Base-by-base conservation (phyloP, 1,140 invertebrate species). In the Ectropis grisescens region DNA sequence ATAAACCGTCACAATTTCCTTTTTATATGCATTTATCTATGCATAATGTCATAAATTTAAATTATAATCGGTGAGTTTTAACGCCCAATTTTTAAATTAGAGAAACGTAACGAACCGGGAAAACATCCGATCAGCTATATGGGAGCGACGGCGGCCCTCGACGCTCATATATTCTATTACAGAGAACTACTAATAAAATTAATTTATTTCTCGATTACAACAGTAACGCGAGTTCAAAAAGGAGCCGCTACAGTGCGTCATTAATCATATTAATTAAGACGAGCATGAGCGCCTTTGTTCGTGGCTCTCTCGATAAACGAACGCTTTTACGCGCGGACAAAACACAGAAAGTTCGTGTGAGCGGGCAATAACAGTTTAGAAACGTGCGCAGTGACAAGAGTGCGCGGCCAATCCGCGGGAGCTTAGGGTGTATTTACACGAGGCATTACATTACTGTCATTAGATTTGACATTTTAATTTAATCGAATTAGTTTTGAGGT, bases 261-360 rank as follows among this genome's bases (percentile, higher is more conserved):
- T 80, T 71, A 75, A 80, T 80, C 75, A 80, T 75, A 71, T 71
- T 78, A 81, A 81, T 81, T 80, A 80, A 76, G 75, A 80, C 61
- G 66, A 71, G 59, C 54, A 46, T 64, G 60, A 68, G 52, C 49
- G 60, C 64, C 62, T 74, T 78, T 76, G 71, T 78, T 69, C 66
- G 60, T 57, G 50, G 52, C 43, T 46, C 48, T 64, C 53, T 58
- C 51, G 59, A 59, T 68, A 68, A 78, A 66, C 52, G 57, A 51
- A 53, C 46, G 46, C 47, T 33, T 65, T 58, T 56, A 54, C 49
- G 51, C 53, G 47, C 45, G 39, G 38, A 44, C 46, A 49, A 51
- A 57, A 61, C 53, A 47, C 34, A 29, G 37, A 24, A 31, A 27
- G 25, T 19, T 65, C 58, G 56, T 60, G 56, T 47, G 37, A 42